Evolutionary conservation across 2,888 invertebrate genomes (phyloP).

Genomic region (Parascotia fuliginaria): DNA sequence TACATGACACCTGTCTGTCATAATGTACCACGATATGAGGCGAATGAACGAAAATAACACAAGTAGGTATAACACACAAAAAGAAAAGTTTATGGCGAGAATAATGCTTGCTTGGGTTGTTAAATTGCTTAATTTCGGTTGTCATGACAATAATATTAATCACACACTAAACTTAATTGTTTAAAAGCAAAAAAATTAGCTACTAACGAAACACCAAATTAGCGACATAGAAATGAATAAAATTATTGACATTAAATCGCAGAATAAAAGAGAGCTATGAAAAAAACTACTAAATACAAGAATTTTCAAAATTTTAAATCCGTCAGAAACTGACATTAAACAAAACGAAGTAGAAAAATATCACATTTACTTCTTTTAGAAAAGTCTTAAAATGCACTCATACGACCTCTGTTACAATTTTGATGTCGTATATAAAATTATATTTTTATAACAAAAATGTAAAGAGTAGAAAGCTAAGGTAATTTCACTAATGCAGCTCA

Average conservation of each 20-base stretch:
- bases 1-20: conserved; percentile 13
- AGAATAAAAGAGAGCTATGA: too few species aligned
- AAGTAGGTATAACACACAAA: neutral
- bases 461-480: conserved; percentile 22
- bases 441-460: conserved; percentile 19
- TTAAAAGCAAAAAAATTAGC: too few species aligned
- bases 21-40: conserved; percentile 5
- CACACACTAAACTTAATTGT: too few species aligned
- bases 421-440: conserved; percentile 24
- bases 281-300: too few species aligned
- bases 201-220: too few species aligned
- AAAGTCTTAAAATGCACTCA: conserved; percentile 3
- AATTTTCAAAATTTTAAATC: too few species aligned
- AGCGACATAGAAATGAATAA: too few species aligned
- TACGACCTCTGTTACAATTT: conserved; percentile 16
- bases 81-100: neutral
- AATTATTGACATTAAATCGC: too few species aligned
- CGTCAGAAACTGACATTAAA: too few species aligned
- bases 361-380: neutral
- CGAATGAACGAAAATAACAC: neutral
- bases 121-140: too few species aligned
- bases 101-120: too few species aligned
- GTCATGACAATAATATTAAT: too few species aligned
- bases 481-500: conserved; percentile 40
- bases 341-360: neutral